Conservation (phyloP, 2,888 invertebrate species). For the Hirtodrosophila histrioides region DNA sequence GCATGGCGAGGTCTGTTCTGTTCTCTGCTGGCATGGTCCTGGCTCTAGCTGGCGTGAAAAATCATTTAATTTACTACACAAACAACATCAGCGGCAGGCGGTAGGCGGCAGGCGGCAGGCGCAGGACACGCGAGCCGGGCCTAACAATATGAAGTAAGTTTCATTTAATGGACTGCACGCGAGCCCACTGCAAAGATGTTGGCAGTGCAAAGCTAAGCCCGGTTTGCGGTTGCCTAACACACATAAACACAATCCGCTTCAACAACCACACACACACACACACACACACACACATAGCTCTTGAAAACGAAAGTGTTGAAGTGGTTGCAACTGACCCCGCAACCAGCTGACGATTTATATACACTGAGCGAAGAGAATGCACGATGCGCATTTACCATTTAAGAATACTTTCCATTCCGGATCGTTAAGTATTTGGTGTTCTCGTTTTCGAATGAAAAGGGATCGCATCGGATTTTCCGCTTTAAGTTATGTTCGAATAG, state of each 20-base stretch:
- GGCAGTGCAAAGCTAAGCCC: constrained; percentile 49
- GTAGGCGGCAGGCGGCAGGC: background rate
- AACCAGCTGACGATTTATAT: constrained; percentile 34
- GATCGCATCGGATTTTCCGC: no score
- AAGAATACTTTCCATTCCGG: no score
- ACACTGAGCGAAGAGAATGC: background rate
- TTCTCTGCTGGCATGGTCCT: constrained; percentile 11
- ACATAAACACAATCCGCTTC: constrained; percentile 4
- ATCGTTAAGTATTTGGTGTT: no score
- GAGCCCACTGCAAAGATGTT: constrained; percentile 38
- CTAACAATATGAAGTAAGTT: constrained; percentile 74
- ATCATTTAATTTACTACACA: constrained; percentile 79
- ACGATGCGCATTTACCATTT: background rate
- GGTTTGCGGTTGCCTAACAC: constrained; percentile 50
- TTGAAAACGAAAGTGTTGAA: constrained; percentile 56
- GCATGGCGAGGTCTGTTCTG: constrained; percentile 45
- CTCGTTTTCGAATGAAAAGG: no score
- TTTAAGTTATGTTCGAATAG: no score
- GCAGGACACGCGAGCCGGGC: constrained; percentile 34
- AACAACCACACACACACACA: constrained; percentile 7
- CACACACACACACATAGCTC: constrained; percentile 3
- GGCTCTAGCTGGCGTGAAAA: constrained; percentile 66
- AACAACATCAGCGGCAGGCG: constrained; percentile 30
- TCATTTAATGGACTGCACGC: constrained; percentile 79
- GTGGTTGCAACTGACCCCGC: constrained; percentile 34